Evolutionary conservation across 2,113 vertebrate species (phyloP).

Genomic region (Bostrychus sinensis): DNA sequence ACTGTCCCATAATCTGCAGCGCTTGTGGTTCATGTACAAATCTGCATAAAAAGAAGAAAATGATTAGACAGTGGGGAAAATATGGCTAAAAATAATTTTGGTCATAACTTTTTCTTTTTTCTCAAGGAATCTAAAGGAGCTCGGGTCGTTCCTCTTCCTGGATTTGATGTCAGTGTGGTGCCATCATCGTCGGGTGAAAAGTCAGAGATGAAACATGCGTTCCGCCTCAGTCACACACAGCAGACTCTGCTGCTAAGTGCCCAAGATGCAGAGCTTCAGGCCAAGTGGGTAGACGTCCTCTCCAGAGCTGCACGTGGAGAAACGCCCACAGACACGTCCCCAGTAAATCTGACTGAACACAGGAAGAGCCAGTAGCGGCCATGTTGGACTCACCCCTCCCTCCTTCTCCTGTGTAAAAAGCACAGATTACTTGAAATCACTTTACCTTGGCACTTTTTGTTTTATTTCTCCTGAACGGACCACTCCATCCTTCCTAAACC

Average conservation of each 20-base stretch:
- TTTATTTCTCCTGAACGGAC: conserved; percentile 41
- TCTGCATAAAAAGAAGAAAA: too few relatives aligned
- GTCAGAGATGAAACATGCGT: conserved; percentile 75
- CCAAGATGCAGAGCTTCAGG: conserved; percentile 82
- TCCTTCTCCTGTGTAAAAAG: conserved; percentile 70
- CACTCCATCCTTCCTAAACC: conserved; percentile 46
- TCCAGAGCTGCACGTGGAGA: conserved; percentile 78
- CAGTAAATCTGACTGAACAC: conserved; percentile 63
- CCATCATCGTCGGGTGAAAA: conserved; percentile 72
- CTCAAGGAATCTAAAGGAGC: conserved; percentile 79
- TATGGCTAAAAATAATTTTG: background rate
- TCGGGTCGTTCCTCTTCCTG: conserved; percentile 79
- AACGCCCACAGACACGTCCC: conserved; percentile 43
- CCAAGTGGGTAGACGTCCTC: conserved; percentile 86
- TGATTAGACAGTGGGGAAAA: too few relatives aligned
- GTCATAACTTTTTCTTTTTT: background rate
- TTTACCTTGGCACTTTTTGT: conserved; percentile 86
- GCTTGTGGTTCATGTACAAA: background rate
- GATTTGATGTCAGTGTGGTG: conserved; percentile 78
- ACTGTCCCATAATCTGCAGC: conserved; percentile 20
- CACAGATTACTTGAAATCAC: conserved; percentile 85
- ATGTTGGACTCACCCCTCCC: conserved; percentile 21
- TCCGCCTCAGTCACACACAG: conserved; percentile 84
- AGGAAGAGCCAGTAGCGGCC: conserved; percentile 74
- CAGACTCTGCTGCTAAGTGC: conserved; percentile 84